A percentile compares a stretch with the other conserved stretches of the same genome.
Evolutionary conservation across 2,797 vertebrate genomes (phyloP).

Genomic region (Gymnoscopelus braueri): DNA sequence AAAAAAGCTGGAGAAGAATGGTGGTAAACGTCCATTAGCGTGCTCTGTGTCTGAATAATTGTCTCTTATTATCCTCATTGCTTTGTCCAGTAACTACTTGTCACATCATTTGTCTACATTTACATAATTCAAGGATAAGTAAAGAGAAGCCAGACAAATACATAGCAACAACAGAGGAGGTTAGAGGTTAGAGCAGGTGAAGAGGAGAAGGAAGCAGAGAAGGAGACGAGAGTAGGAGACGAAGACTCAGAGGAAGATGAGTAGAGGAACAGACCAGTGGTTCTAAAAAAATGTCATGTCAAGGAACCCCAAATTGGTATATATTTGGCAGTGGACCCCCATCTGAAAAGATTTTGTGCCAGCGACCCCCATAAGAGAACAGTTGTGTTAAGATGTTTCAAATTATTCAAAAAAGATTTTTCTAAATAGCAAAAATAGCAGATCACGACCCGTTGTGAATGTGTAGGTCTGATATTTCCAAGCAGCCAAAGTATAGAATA

Average conservation of each 20-base stretch:
- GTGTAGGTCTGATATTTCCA: too few species aligned
- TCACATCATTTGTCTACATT: slow-evolving; percentile 35
- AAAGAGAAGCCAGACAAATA: background rate
- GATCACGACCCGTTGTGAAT: too few species aligned
- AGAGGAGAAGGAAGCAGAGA: slow-evolving; percentile 12
- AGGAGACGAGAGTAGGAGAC: slow-evolving; percentile 5
- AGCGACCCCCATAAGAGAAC: too few species aligned
- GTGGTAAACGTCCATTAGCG: slow-evolving; percentile 59
- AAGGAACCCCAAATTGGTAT: too few species aligned
- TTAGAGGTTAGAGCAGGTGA: slow-evolving; percentile 14
- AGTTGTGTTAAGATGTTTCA: too few species aligned
- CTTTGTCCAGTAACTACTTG: slow-evolving; percentile 39
- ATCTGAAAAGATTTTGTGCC: too few species aligned
- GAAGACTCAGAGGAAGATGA: background rate
- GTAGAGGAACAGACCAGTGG: background rate
- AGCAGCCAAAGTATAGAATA: too few species aligned
- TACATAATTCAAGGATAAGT: slow-evolving; percentile 44
- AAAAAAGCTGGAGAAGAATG: slow-evolving; percentile 48
- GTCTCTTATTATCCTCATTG: slow-evolving; percentile 49
- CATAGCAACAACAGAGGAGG: too few species aligned
- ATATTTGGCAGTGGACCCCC: too few species aligned
- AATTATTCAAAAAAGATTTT: background rate
- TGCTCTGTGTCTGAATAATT: slow-evolving; percentile 57
- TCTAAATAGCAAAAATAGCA: background rate
- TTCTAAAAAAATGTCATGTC: too few species aligned